Evolutionary conservation across 2,888 invertebrate genomes (phyloP), one percentile per base, ranked within the genome.

Genomic region (Dolomedes plantarius): DNA sequence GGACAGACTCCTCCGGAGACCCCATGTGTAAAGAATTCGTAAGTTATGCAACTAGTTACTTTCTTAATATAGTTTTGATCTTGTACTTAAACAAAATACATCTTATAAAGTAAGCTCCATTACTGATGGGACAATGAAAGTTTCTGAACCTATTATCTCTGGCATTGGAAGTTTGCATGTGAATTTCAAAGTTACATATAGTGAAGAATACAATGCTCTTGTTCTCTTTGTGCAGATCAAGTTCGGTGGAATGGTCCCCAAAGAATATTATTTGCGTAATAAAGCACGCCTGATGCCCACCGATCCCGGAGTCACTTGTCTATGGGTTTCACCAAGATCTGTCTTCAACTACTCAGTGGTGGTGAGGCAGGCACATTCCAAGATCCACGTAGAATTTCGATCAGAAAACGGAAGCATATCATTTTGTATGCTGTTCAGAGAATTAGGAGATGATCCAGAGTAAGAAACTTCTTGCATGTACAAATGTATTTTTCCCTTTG

Each of bases 11-110:
- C 3, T 74, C 19, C 31, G 74, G 68, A 31, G 39, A 81, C 41
- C 81, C 81, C 0, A 29, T 19, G n/a, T 81, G 81, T n/a, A 62
- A 68, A 16, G 75, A 81, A 39, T 81, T 75, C 28, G 81, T 81
- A 46, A 75, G 81, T 75, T 46, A n/a, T n/a, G n/a, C n/a, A n/a
- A n/a, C n/a, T n/a, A n/a, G n/a, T n/a, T n/a, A n/a, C n/a, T n/a
- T n/a, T n/a, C n/a, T n/a, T n/a, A n/a, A n/a, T n/a, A n/a, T n/a
- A n/a, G n/a, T n/a, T n/a, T n/a, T n/a, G n/a, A n/a, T n/a, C n/a
- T n/a, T n/a, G n/a, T n/a, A n/a, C n/a, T n/a, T n/a, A n/a, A n/a
- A n/a, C n/a, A n/a, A n/a, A n/a, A n/a, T n/a, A n/a, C n/a, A n/a
- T n/a, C n/a, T n/a, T n/a, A n/a, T n/a, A n/a, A n/a, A n/a, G n/a